A percentile compares a stretch with the other conserved stretches of the same genome.
Evolutionary conservation across 1,140 invertebrate genomes (phyloP).

Genomic region (Vanessa tameamea): DNA sequence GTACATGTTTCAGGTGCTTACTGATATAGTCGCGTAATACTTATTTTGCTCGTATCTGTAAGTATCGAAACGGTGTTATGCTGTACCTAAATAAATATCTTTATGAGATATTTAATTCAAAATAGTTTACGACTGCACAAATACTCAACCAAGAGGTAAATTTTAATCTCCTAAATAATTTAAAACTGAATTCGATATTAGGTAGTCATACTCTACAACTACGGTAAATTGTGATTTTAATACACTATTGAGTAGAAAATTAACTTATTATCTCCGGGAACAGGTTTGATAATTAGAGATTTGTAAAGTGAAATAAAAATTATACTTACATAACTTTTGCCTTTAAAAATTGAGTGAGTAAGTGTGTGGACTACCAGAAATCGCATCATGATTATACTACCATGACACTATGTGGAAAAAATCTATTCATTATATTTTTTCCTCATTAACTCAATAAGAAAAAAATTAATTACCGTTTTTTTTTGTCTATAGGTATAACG

Average conservation of each 20-base stretch:
- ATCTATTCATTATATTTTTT: neutral
- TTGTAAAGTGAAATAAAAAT: too few relatives aligned
- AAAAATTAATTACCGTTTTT: neutral
- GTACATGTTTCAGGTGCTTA: neutral
- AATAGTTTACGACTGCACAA: conserved; percentile 6
- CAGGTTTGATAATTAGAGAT: too few relatives aligned
- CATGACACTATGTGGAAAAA: too few relatives aligned
- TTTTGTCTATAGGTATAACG: conserved; percentile 83
- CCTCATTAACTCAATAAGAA: neutral
- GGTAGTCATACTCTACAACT: too few relatives aligned
- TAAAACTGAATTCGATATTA: conserved; percentile 3
- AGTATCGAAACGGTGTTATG: neutral
- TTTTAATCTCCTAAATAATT: conserved; percentile 15
- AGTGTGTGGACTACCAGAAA: too few relatives aligned
- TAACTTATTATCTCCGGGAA: too few relatives aligned
- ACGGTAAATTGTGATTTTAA: too few relatives aligned
- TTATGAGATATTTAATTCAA: conserved; percentile 13
- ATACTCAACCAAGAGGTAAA: conserved; percentile 10
- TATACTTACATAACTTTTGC: too few relatives aligned
- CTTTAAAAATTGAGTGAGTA: too few relatives aligned
- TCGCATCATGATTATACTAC: too few relatives aligned
- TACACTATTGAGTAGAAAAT: too few relatives aligned
- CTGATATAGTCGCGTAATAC: neutral
- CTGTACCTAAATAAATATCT: conserved; percentile 13
- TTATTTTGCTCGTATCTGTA: neutral